These are phyloP conservation scores for Sterna hirundo DNA, from an alignment of 2,113 vertebrate species.

Conservation along the genomic window DNA sequence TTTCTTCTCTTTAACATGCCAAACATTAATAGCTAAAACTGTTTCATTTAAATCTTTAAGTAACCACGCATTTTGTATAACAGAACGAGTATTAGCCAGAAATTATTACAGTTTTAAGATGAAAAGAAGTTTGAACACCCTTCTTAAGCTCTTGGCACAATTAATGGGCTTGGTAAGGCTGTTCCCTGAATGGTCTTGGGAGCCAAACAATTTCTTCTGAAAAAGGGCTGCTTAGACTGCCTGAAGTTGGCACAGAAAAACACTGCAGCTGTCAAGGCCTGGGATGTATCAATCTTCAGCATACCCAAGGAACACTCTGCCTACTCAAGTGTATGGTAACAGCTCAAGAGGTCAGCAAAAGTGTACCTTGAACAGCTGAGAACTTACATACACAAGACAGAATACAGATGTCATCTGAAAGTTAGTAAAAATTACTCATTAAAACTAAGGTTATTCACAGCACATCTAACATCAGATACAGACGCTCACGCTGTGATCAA, in stretches of 20 bases:
- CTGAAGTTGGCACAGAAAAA: slow-evolving; percentile 63
- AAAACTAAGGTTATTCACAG: slow-evolving; percentile 4
- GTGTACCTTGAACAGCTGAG: slow-evolving; percentile 45
- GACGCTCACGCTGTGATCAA: background rate
- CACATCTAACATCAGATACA: background rate
- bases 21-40: background rate
- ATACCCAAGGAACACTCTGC: slow-evolving; percentile 46
- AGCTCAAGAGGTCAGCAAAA: slow-evolving; percentile 43
- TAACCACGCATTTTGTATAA: background rate
- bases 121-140: slow-evolving; percentile 2
- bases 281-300: slow-evolving; percentile 67
- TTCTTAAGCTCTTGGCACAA: slow-evolving; percentile 54
- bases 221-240: slow-evolving; percentile 16
- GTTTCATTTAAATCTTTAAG: background rate
- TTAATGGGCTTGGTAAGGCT: slow-evolving; percentile 35
- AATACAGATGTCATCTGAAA: slow-evolving; percentile 39
- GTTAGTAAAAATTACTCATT: slow-evolving; percentile 23
- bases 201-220: slow-evolving; percentile 45
- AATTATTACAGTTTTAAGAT: background rate
- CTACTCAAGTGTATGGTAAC: background rate
- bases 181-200: slow-evolving; percentile 17
- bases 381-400: background rate
- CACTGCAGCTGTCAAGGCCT: slow-evolving; percentile 67
- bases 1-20: background rate
- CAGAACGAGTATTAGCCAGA: background rate